phyloP scores from a whole-genome alignment of 35 echinoderm and acorn worm genomes.

The Eucidaris tribuloides region DNA sequence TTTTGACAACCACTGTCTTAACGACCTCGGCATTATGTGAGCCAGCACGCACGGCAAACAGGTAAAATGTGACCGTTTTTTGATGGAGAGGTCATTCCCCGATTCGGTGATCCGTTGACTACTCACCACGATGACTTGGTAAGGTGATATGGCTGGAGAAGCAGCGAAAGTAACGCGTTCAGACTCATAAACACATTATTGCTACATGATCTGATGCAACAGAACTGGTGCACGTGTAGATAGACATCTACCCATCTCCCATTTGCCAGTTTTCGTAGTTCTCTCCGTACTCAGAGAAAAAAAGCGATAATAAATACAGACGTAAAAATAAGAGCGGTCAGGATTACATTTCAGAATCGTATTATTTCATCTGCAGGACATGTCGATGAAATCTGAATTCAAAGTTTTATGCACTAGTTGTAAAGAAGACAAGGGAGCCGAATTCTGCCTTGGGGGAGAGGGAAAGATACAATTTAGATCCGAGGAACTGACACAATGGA shows the following conservation, averaged over 20 bases:
- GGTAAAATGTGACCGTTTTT: constrained; percentile 35
- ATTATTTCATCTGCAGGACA: constrained; percentile 31
- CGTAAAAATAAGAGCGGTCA: constrained; percentile 30
- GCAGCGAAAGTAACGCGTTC: constrained; percentile 23
- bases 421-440: constrained; percentile 9
- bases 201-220: constrained; percentile 20
- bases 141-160: constrained; percentile 32
- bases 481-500: background rate
- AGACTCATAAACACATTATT: constrained; percentile 21
- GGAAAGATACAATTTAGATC: constrained; percentile 5
- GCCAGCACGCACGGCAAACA: constrained; percentile 25
- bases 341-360: constrained; percentile 29
- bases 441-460: background rate
- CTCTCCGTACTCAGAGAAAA: background rate
- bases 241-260: constrained; percentile 15
- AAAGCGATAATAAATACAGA: constrained; percentile 22
- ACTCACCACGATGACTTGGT: constrained; percentile 10
- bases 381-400: constrained; percentile 11
- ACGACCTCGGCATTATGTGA: too few relatives aligned
- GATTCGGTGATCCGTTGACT: constrained; percentile 11
- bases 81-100: constrained; percentile 32
- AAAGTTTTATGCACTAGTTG: background rate
- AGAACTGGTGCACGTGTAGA: constrained; percentile 18
- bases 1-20: too few relatives aligned
- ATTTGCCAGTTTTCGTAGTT: constrained; percentile 10